Conservation (phyloP, 2,888 invertebrate species). For the Clistopyga incitator region DNA sequence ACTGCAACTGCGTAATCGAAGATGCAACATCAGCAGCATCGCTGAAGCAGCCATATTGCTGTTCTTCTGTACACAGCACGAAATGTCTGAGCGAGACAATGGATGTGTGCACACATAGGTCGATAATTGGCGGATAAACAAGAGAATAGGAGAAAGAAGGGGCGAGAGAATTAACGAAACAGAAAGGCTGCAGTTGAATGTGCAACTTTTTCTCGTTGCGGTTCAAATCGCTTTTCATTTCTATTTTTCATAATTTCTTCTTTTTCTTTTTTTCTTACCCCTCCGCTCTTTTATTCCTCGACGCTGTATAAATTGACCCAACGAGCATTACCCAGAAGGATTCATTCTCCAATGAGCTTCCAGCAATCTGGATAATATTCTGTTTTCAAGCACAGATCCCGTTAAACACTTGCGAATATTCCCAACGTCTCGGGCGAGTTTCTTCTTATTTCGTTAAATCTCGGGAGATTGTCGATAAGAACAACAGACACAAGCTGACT, state of each 20-base stretch:
- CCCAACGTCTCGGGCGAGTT: background rate
- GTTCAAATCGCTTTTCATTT: conserved; percentile 16
- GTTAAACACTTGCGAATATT: background rate
- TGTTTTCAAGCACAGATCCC: conserved; percentile 9
- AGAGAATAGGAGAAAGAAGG: conserved; percentile 15
- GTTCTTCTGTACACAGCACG: background rate
- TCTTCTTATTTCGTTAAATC: background rate
- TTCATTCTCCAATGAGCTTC: conserved; percentile 62
- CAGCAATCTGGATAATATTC: conserved; percentile 52
- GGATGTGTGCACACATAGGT: conserved; percentile 3
- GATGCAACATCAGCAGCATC: background rate
- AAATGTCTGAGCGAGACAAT: conserved; percentile 20
- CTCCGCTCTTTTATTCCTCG: conserved; percentile 39
- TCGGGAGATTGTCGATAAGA: background rate
- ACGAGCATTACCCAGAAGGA: conserved; percentile 41
- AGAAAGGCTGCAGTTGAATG: conserved; percentile 7
- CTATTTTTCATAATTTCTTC: conserved; percentile 1
- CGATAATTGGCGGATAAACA: conserved; percentile 16
- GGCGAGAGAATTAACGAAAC: conserved; percentile 21
- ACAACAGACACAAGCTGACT: background rate
- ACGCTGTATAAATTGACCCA: conserved; percentile 58
- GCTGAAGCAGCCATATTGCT: conserved; percentile 26
- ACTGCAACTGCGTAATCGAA: conserved; percentile 8
- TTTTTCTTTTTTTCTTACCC: conserved; percentile 7
- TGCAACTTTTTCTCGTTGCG: conserved; percentile 34